phyloP scores from a whole-genome alignment of 2,888 invertebrate species.

The Cataglyphis albicans region DNA sequence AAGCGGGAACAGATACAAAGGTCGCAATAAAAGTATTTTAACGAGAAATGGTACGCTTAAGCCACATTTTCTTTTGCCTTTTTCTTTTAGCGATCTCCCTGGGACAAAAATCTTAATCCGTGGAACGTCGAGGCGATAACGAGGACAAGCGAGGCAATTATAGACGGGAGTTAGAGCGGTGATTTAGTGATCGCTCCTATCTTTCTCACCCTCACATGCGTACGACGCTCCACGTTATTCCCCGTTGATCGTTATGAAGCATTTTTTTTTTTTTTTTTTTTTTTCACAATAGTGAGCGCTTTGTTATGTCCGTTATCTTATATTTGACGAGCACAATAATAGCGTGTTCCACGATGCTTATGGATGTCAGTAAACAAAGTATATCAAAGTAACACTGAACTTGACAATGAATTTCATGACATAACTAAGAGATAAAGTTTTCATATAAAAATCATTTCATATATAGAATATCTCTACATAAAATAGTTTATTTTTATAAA shows the following conservation, averaged over 20 bases:
- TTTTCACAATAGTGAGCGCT: conserved; percentile 5
- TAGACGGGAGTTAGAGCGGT: conserved; percentile 41
- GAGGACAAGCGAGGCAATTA: conserved; percentile 54
- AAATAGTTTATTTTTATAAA: background rate
- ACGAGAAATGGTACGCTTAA: conserved; percentile 3
- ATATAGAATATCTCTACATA: background rate
- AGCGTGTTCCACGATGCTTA: background rate
- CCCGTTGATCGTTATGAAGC: conserved; percentile 18
- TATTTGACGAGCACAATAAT: background rate
- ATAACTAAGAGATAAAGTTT: background rate
- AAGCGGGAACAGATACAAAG: background rate
- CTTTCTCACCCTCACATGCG: conserved; percentile 31
- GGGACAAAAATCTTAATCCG: conserved; percentile 48
- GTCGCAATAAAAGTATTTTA: conserved; percentile 14
- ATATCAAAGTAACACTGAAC: background rate
- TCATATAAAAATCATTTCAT: background rate
- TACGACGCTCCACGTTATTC: conserved; percentile 12
- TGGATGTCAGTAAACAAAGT: background rate
- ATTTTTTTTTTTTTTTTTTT: conserved; percentile 48
- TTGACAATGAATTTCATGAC: conserved; percentile 16
- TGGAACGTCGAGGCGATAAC: conserved; percentile 38
- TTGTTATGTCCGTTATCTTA: background rate
- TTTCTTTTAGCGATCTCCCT: conserved; percentile 6
- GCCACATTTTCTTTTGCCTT: conserved; percentile 2
- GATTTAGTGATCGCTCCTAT: conserved; percentile 50